Evolutionary conservation across 2,797 vertebrate genomes (phyloP).

Genomic region (Lacerta agilis): DNA sequence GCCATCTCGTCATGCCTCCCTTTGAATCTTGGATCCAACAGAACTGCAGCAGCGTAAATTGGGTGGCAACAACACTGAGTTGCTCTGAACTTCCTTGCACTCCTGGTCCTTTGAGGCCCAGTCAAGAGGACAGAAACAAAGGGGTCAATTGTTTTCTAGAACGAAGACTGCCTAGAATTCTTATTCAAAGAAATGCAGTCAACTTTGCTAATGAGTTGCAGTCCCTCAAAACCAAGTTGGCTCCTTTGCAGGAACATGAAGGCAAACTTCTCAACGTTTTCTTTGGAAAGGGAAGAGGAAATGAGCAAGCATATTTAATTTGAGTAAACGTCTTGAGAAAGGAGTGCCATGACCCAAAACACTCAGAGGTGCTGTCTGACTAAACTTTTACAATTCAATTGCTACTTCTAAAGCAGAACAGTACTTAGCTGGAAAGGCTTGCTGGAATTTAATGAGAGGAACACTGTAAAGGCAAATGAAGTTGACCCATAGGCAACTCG

Average conservation of each 20-base stretch:
- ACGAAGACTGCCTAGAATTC: not conserved
- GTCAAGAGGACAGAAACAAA: no score
- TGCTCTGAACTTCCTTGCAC: no score
- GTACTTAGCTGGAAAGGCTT: not conserved
- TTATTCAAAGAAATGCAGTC: not conserved
- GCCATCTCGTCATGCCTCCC: not conserved
- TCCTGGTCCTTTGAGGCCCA: no score
- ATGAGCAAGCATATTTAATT: not conserved
- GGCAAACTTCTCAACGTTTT: not conserved
- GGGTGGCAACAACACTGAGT: no score
- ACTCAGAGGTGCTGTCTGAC: slow-evolving; percentile 18
- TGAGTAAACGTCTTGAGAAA: slow-evolving; percentile 13
- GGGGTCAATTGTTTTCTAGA: not conserved
- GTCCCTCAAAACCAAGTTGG: not conserved
- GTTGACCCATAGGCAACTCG: no score
- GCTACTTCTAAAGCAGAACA: not conserved
- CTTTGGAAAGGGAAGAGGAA: slow-evolving; percentile 4
- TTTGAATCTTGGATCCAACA: not conserved
- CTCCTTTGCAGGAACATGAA: not conserved
- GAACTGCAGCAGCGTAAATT: not conserved
- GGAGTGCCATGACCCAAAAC: slow-evolving; percentile 1
- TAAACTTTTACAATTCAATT: not conserved
- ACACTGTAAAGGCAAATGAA: no score
- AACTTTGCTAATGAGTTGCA: not conserved
- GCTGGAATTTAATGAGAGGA: no score